Percentiles rank a stretch among this genome's conserved stretches.
Evolutionary conservation across 2,888 invertebrate genomes (phyloP).

Genomic region (Ophion ellenae): DNA sequence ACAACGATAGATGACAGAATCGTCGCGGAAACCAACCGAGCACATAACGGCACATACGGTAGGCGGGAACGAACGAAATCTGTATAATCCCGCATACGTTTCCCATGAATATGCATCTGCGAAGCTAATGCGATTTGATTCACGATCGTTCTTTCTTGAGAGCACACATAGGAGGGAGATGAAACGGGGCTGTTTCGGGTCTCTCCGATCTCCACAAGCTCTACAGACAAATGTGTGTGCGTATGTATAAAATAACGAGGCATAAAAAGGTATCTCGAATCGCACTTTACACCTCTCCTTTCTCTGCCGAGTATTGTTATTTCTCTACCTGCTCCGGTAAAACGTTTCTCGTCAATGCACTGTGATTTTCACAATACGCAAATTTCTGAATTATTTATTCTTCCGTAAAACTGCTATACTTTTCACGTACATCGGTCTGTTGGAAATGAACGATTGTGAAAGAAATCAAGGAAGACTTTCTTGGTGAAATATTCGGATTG

Average conservation of each 20-base stretch:
- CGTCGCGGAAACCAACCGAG: slow-evolving; percentile 28
- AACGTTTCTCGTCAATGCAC: slow-evolving; percentile 10
- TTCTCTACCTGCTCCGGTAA: slow-evolving; percentile 38
- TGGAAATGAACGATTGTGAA: too few relatives aligned
- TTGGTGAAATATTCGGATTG: neutral
- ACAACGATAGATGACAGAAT: slow-evolving; percentile 53
- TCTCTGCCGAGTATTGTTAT: slow-evolving; percentile 21
- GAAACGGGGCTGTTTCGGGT: slow-evolving; percentile 57
- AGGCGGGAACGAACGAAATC: slow-evolving; percentile 78
- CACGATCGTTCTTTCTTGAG: slow-evolving; percentile 75
- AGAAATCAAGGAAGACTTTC: too few relatives aligned
- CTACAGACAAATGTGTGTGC: slow-evolving; percentile 24
- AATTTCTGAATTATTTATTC: too few relatives aligned
- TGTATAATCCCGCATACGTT: slow-evolving; percentile 81
- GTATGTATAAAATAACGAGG: neutral
- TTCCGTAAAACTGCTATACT: too few relatives aligned
- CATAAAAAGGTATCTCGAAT: slow-evolving; percentile 30
- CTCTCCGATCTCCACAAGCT: slow-evolving; percentile 31
- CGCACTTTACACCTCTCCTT: slow-evolving; percentile 39
- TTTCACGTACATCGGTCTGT: too few relatives aligned
- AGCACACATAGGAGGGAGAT: slow-evolving; percentile 67
- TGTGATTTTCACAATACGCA: too few relatives aligned
- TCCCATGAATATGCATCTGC: slow-evolving; percentile 82
- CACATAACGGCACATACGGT: slow-evolving; percentile 63
- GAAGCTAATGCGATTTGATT: slow-evolving; percentile 82